Evolutionary conservation across 2,797 vertebrate species (phyloP), one percentile per base, ranked within the genome.

Genomic region (Sebastes melanostomus): DNA sequence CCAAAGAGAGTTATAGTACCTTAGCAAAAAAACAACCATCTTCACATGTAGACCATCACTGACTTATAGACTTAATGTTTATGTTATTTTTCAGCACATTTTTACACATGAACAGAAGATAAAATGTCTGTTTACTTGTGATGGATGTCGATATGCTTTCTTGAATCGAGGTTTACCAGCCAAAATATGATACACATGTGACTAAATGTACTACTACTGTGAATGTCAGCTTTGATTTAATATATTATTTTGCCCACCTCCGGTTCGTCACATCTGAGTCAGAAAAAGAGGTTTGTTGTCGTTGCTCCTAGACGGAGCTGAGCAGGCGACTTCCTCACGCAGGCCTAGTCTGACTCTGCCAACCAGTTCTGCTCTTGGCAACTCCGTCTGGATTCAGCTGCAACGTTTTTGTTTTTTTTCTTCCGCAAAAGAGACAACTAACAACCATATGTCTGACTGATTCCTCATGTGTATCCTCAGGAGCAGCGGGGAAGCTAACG

Each of bases 391-490:
- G 83, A 89, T 77, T 80, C 79, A 72, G 60, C 75, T 79, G 79
- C 75, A 74, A 38, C 56, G 14, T 42, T 42, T 62, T 83, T 70
- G 7, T 52, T 62, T 67, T 62, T 36, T 24, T 69, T 73, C 77
- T 75, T 27, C 5, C 27, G 66, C 52, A 84, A 82, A 66, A 42
- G 6, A 78, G 75, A 86, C 72, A 61, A 84, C 70, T 74, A 82
- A 82, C 77, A 81, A 82, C 76, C 67, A 34, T 50, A 62, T 60
- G 89, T 91, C 84, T 89, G 86, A 88, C 86, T 80, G 86, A 62
- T 89, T 91, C 88, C 86, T 90, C 81, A 85, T 87, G 85, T 86
- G 74, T 83, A 54, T 86, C 82, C 88, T 84, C 68, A 27, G 82
- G 86, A 84, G 86, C 84, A 78, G 77, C 75, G n/a, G 71, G 65